Base-by-base conservation (phyloP, 2,797 vertebrate genomes). In the Labeo calbasu region DNA sequence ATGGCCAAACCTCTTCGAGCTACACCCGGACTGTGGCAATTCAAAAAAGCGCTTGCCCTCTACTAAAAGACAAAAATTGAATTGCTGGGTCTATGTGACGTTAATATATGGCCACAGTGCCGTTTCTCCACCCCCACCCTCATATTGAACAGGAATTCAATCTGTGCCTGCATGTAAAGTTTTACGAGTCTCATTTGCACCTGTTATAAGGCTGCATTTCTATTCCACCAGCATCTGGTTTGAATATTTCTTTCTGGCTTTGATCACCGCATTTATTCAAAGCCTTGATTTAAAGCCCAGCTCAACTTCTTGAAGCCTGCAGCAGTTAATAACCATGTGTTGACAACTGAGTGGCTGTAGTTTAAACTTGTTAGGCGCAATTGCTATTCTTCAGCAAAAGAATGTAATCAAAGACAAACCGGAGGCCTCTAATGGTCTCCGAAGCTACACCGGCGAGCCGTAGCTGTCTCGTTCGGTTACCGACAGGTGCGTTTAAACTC, bases 171-270 rank as follows among this genome's bases (percentile, higher is more conserved):
- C 71, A 73, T 77, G 43, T 81, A 85, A 78, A 71, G 19, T 77
- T 89, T 84, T 85, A 85, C 70, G 69, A 55, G 43, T 69, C 79
- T 86, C 48, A 81, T 87, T 86, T 86, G 88, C 87, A 88, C 88
- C 86, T 89, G 88, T 86, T 89, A 85, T 61, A 82, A 83, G 61
- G 65, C 81, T 5, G 12, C 55, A 25, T 71, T 76, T 71, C 23
- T 83, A 48, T 86, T 57, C 71, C 21, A 48, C 71, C 73, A 70
- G 48, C 87, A 89, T 91, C 86, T 88, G 87, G 84, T 86, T 76
- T 84, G 21, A 85, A 85, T 85, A 84, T 82, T 72, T 82, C 53
- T 85, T 81, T 46, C 55, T 65, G 53, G 51, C 77, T 89, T 88
- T 85, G 48, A 88, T 83, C 81, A 68, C 63, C 53, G 68, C 46